Evolutionary conservation across 2,888 invertebrate genomes (phyloP).

Genomic region (Lamproptera curius): DNA sequence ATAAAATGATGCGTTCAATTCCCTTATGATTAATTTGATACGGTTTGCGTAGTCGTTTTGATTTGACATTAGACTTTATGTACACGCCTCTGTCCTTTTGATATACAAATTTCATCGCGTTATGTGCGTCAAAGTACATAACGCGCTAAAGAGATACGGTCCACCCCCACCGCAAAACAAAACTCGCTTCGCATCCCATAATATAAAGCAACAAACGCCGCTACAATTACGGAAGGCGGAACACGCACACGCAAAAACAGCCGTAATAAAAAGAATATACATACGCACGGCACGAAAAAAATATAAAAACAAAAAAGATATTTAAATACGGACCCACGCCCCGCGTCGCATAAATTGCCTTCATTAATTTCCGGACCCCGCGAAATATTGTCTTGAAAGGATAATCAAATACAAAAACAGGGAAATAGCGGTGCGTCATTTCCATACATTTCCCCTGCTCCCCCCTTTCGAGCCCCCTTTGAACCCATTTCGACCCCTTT

Average conservation of each 20-base stretch:
- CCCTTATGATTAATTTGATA: too few relatives aligned
- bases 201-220: slow-evolving; percentile 47
- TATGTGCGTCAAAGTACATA: slow-evolving; percentile 3
- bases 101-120: too few relatives aligned
- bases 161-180: slow-evolving; percentile 62
- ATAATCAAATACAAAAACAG: slow-evolving; percentile 78
- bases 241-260: slow-evolving; percentile 49
- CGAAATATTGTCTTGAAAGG: slow-evolving; percentile 79
- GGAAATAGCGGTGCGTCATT: slow-evolving; percentile 77
- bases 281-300: too few relatives aligned
- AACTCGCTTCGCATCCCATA: slow-evolving; percentile 53
- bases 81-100: too few relatives aligned
- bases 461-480: slow-evolving; percentile 52
- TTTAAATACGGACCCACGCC: slow-evolving; percentile 69
- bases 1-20: too few relatives aligned
- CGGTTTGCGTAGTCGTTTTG: too few relatives aligned
- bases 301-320: slow-evolving; percentile 54
- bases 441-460: slow-evolving; percentile 66
- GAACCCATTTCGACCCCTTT: slow-evolving; percentile 53
- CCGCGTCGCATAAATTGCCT: slow-evolving; percentile 76
- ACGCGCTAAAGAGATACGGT: slow-evolving; percentile 22
- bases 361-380: slow-evolving; percentile 75
- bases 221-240: slow-evolving; percentile 71
- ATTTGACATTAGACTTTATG: too few relatives aligned
- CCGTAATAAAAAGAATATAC: slow-evolving; percentile 31